These are phyloP conservation scores for Bombyx mori DNA, from an alignment of 1,140 invertebrate species.

Conservation along the genomic window ASM3026992v2 NC_085119.1:8741501-8742000, in stretches of 20 bases:
- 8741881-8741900: conserved; percentile 38
- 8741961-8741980: conserved; percentile 40
- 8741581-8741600: too few species aligned
- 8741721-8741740: too few species aligned
- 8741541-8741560: conserved; percentile 5
- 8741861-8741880: conserved; percentile 18
- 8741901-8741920: conserved; percentile 49
- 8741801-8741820: too few species aligned
- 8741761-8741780: too few species aligned
- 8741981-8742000: conserved; percentile 50
- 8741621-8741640: too few species aligned
- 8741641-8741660: too few species aligned
- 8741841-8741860: conserved; percentile 18
- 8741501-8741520: conserved; percentile 33
- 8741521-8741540: conserved; percentile 22
- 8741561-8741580: neutral
- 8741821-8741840: conserved; percentile 2
- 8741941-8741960: conserved; percentile 59
- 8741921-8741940: conserved; percentile 48
- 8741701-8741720: too few species aligned
- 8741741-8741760: too few species aligned
- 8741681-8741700: too few species aligned
- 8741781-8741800: too few species aligned
- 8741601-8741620: too few species aligned
- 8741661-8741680: too few species aligned